These are phyloP conservation scores for Sternarchorhynchus goeldii DNA, from an alignment of 2,797 vertebrate species.

Conservation along the genomic window DNA sequence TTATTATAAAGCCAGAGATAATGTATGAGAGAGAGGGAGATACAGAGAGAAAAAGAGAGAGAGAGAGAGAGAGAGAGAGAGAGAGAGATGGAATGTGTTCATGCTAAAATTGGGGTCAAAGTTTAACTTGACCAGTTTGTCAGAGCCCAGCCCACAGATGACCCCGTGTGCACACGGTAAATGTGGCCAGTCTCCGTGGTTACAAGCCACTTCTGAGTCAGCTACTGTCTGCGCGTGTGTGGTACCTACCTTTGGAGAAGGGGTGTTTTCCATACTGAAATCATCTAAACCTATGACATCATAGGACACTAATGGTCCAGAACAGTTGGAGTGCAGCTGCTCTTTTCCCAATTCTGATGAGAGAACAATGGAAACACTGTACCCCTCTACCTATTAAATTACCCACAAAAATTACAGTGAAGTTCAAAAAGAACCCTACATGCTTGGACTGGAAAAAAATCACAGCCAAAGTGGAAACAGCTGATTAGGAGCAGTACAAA, in stretches of 20 bases:
- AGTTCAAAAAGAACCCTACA: background rate
- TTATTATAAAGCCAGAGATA: background rate
- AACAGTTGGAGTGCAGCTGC: background rate
- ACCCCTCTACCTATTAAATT: background rate
- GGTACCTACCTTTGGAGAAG: background rate
- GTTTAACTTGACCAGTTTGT: slow-evolving; percentile 60
- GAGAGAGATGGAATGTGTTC: slow-evolving; percentile 9
- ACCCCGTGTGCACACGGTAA: slow-evolving; percentile 42
- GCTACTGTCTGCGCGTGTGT: background rate
- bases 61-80: background rate
- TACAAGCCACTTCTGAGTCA: background rate
- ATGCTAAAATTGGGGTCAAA: slow-evolving; percentile 52
- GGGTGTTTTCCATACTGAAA: slow-evolving; percentile 11
- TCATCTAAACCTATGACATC: slow-evolving; percentile 25
- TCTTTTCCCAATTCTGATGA: background rate
- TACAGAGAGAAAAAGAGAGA: slow-evolving; percentile 7
- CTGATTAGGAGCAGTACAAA: no score
- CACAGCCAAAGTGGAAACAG: no score
- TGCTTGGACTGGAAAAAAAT: background rate
- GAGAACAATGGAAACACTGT: slow-evolving; percentile 21
- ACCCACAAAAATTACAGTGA: background rate
- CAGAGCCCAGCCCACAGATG: slow-evolving; percentile 36
- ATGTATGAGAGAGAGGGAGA: background rate
- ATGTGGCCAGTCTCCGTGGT: slow-evolving; percentile 45
- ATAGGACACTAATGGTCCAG: slow-evolving; percentile 18